Evolutionary conservation across 2,113 vertebrate species (phyloP).

Genomic region (Piprites chloris): DNA sequence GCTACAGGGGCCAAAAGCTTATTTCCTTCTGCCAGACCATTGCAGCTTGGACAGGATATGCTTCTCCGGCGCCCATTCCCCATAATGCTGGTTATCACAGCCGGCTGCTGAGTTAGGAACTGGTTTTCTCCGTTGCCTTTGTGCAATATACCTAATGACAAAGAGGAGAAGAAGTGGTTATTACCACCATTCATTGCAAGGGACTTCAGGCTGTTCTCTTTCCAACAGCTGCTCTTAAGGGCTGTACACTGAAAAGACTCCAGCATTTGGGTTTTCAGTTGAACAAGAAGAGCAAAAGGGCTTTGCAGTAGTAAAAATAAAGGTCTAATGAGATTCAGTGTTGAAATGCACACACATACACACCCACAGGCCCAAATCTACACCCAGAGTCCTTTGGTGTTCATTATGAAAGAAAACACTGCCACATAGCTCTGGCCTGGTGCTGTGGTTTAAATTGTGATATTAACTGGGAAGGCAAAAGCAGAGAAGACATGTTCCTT

Average conservation of each 20-base stretch:
- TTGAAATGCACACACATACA: background rate
- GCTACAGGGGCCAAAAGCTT: conserved; percentile 97
- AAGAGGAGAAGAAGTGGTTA: conserved; percentile 2
- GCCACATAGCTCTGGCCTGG: background rate
- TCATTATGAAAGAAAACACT: background rate
- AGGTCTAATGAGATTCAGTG: background rate
- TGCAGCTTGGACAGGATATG: conserved; percentile 98
- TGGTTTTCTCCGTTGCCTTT: conserved; percentile 97
- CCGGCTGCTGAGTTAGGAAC: conserved; percentile 94
- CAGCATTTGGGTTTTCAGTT: background rate
- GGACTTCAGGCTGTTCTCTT: background rate
- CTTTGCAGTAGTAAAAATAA: background rate
- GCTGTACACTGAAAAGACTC: background rate
- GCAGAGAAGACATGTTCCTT: background rate
- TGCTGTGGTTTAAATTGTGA: background rate
- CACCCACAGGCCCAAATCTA: background rate
- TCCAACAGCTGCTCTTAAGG: background rate
- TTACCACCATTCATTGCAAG: background rate
- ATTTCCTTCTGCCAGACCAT: conserved; percentile 96
- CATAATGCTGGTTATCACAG: conserved; percentile 96
- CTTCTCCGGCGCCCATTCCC: conserved; percentile 94
- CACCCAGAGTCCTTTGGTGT: background rate
- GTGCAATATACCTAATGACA: conserved; percentile 88
- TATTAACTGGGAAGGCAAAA: background rate
- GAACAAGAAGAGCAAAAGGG: background rate